phyloP scores from a whole-genome alignment of 1,140 invertebrate species.

The Alviniconcha marisindica region DNA sequence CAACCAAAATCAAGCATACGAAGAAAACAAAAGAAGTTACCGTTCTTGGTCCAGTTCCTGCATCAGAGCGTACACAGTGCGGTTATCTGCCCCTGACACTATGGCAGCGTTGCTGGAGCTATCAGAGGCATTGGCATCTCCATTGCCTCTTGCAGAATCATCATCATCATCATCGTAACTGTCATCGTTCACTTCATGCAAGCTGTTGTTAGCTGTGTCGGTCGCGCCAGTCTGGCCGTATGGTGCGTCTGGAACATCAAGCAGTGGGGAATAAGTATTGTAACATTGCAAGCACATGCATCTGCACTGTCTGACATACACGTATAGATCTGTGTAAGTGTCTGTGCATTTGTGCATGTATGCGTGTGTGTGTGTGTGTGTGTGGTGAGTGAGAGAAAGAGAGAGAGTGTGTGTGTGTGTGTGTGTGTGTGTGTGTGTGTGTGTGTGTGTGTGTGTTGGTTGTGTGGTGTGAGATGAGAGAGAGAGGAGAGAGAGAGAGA shows the following conservation, averaged over 20 bases:
- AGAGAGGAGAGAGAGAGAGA: neutral
- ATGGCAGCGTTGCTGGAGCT: neutral
- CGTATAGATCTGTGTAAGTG: neutral
- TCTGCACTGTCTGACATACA: neutral
- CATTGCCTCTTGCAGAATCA: neutral
- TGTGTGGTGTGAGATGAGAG: no score
- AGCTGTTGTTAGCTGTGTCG: conserved; percentile 18
- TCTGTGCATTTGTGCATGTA: neutral
- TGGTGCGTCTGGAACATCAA: neutral
- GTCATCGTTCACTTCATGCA: conserved; percentile 17
- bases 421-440: no score
- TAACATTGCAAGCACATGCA: no score
- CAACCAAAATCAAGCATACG: no score
- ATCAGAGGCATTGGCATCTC: neutral
- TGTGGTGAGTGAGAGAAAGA: neutral
- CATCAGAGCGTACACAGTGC: conserved; percentile 41
- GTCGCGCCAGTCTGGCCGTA: neutral
- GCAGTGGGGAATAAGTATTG: neutral
- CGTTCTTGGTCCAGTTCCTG: conserved; percentile 50
- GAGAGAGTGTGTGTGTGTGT: neutral
- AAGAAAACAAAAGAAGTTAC: no score
- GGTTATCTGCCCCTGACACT: conserved; percentile 11
- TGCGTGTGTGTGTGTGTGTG: neutral
- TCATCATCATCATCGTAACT: conserved; percentile 19
- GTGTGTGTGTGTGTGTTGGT: no score